phyloP scores from a whole-genome alignment of 2,888 invertebrate genomes.

The Caradrina clavipalpis region DNA sequence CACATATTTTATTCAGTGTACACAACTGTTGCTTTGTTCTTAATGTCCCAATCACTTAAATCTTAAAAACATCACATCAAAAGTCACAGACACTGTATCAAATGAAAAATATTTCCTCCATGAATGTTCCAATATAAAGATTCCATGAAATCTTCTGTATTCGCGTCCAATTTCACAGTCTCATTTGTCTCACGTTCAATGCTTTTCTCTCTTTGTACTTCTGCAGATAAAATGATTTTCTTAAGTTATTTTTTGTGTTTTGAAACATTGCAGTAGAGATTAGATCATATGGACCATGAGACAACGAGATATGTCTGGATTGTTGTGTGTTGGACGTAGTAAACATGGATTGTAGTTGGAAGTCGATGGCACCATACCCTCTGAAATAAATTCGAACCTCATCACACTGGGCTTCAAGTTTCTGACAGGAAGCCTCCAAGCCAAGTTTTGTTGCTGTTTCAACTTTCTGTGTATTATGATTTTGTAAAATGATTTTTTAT shows the following conservation, averaged over 20 bases:
- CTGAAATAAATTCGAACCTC: slow-evolving; percentile 90
- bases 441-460: slow-evolving; percentile 85
- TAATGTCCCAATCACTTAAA: slow-evolving; percentile 74
- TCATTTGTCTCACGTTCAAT: slow-evolving; percentile 88
- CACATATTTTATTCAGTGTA: slow-evolving; percentile 51
- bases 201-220: slow-evolving; percentile 88
- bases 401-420: slow-evolving; percentile 83
- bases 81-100: slow-evolving; percentile 83
- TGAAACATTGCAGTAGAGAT: slow-evolving; percentile 73
- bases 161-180: slow-evolving; percentile 86
- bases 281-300: slow-evolving; percentile 92
- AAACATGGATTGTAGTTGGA: slow-evolving; percentile 87
- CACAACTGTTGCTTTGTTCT: slow-evolving; percentile 57
- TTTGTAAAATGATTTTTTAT: slow-evolving; percentile 10
- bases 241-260: slow-evolving; percentile 79
- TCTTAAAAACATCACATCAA: slow-evolving; percentile 69
- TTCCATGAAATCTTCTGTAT: slow-evolving; percentile 88
- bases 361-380: slow-evolving; percentile 88
- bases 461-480: slow-evolving; percentile 19
- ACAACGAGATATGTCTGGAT: slow-evolving; percentile 92
- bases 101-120: slow-evolving; percentile 92
- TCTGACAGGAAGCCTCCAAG: slow-evolving; percentile 80
- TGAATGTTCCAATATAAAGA: slow-evolving; percentile 92
- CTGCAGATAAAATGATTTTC: slow-evolving; percentile 89
- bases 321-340: slow-evolving; percentile 90